Percentiles rank a stretch among this genome's conserved stretches.
Conservation (phyloP, 2,113 vertebrate species). For the Toxostoma redivivum region DNA sequence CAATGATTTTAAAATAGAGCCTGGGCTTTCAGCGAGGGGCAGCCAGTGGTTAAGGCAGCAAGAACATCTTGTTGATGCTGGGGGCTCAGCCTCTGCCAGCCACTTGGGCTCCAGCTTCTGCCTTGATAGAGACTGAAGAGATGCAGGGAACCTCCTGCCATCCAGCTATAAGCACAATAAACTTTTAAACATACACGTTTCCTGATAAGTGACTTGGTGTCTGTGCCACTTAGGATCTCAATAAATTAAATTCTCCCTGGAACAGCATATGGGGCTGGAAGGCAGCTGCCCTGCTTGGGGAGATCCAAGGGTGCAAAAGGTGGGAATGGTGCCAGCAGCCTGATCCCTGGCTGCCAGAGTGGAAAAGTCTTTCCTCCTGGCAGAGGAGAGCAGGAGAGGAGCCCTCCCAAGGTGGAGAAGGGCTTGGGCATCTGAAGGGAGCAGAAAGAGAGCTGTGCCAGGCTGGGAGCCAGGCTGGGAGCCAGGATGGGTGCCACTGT, state of each 20-base stretch:
- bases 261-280: not conserved
- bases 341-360: not conserved
- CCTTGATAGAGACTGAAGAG: not conserved
- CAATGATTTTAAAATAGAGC: conserved; percentile 44
- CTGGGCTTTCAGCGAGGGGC: conserved; percentile 24
- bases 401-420: not conserved
- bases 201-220: not conserved
- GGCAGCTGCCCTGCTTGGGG: not conserved
- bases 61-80: not conserved
- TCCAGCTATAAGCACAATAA: not conserved
- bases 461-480: not conserved
- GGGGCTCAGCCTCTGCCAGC: conserved; percentile 16
- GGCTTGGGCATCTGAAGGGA: not conserved
- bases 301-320: not conserved
- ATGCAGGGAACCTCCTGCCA: not conserved
- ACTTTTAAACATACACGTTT: not conserved
- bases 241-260: not conserved
- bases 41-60: conserved; percentile 19
- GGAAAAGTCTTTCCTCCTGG: not conserved
- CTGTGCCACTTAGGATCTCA: not conserved
- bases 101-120: conserved; percentile 14
- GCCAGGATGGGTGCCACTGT: not conserved
- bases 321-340: not conserved
- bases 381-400: not conserved
- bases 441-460: not conserved